These are phyloP conservation scores for Andinoacara biseriatus DNA, from an alignment of 2,113 vertebrate species.

Conservation along the genomic window DNA sequence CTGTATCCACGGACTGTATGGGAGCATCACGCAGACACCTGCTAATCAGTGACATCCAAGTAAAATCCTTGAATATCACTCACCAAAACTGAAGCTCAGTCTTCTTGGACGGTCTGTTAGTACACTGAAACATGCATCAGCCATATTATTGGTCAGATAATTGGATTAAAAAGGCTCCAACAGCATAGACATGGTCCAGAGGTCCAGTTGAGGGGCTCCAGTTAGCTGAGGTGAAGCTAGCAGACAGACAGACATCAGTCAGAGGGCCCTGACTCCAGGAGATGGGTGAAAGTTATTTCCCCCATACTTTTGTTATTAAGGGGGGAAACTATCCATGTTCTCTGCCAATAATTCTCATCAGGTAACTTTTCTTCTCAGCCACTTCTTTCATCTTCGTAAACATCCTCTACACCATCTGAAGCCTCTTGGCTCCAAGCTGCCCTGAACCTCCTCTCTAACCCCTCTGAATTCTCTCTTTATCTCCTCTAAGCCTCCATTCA, in stretches of 20 bases:
- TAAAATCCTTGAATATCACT: neutral
- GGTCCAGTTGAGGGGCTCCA: neutral
- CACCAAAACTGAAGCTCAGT: too few relatives aligned
- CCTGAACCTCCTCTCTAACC: fast-evolving
- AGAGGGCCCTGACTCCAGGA: too few relatives aligned
- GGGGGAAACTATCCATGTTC: too few relatives aligned
- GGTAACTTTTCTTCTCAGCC: neutral
- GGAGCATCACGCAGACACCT: neutral
- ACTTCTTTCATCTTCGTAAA: neutral
- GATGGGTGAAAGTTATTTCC: neutral
- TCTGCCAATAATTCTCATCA: neutral
- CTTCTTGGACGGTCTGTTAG: neutral
- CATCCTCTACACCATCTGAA: neutral
- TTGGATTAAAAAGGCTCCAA: neutral
- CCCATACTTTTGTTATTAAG: neutral
- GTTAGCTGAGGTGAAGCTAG: neutral
- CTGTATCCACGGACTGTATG: neutral
- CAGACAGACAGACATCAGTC: too few relatives aligned
- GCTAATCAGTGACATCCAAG: neutral
- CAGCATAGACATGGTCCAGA: too few relatives aligned
- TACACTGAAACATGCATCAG: neutral
- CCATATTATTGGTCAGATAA: neutral
- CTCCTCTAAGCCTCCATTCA: fast-evolving
- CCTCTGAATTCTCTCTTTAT: neutral
- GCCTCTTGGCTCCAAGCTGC: fast-evolving